Base-by-base conservation (phyloP, 2,113 vertebrate species). In the Elachura formosa region DNA sequence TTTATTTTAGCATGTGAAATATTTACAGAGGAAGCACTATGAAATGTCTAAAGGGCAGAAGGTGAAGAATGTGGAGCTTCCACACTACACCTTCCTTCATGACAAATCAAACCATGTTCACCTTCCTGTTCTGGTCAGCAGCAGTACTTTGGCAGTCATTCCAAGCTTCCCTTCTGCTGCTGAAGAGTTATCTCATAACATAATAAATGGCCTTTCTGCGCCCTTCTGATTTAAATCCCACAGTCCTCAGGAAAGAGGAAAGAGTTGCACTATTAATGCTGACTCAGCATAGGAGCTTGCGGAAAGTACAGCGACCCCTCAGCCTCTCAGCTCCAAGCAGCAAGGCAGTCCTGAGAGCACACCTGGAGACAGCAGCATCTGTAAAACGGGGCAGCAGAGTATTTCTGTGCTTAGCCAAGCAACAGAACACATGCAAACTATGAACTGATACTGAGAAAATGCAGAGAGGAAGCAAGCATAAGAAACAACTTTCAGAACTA, bases 201-300 rank as follows among this genome's bases (percentile, higher is more conserved):
- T 22, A 46, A 31, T 23, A 40, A 74, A 54, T 5, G 14, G 48
- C 26, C 41, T 51, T 84, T 52, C 55, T 46, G 41, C n/a, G 41
- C n/a, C 55, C 34, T 78, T 36, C 41, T 58, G 49, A 38, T 64
- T 34, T 85, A 79, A 79, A 58, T 17, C 28, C 8, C 10, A 4
- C 0, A 3, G 12, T 41, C 14, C 40, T 69, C 46, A 66, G 58
- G 28, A 48, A 40, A 67, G 36, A 81, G 46, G 40, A 71, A n/a
- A 5, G 22, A 28, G 25, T 22, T 40, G 31, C 11, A 12, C 22
- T 45, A 49, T 15, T 36, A 38, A 29, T 2, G 25, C 12, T 14
- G 49, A 5, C 58, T 52, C 11, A 28, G 68, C n/a, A 38, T 14
- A 34, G n/a, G 29, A 58, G 22, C 0, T 0, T 0, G 1, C 14